Percentiles rank a stretch among this genome's conserved stretches.
phyloP scores from a whole-genome alignment of 2,113 vertebrate genomes.

The Chiloscyllium plagiosum region DNA sequence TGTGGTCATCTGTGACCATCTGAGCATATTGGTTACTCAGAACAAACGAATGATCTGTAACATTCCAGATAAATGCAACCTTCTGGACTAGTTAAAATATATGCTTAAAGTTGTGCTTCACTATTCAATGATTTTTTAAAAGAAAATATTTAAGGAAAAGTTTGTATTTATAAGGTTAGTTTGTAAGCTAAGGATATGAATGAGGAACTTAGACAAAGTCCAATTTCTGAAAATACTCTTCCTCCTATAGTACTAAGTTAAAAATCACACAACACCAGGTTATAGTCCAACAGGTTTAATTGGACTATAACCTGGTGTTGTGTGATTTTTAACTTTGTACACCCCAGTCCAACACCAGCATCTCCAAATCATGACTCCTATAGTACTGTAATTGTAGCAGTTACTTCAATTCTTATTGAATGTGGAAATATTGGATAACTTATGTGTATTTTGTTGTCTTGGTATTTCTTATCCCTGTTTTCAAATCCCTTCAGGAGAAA shows the following conservation, averaged over 20 bases:
- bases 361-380: too few relatives aligned
- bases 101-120: background rate
- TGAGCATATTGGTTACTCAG: background rate
- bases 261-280: too few relatives aligned
- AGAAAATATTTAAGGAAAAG: background rate
- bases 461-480: background rate
- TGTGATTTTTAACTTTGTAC: too few relatives aligned
- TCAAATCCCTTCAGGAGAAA: background rate
- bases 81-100: background rate
- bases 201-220: background rate
- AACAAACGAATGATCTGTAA: background rate
- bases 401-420: background rate
- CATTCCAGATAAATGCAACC: background rate
- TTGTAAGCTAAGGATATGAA: background rate
- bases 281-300: too few relatives aligned
- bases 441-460: background rate
- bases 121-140: background rate
- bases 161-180: background rate
- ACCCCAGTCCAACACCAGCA: too few relatives aligned
- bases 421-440: background rate
- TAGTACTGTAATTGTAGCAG: background rate
- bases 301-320: too few relatives aligned
- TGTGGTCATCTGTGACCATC: too few relatives aligned
- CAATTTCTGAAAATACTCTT: background rate
- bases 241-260: background rate